Conservation (phyloP, 2,888 invertebrate species). For the Hypena proboscidalis region DNA sequence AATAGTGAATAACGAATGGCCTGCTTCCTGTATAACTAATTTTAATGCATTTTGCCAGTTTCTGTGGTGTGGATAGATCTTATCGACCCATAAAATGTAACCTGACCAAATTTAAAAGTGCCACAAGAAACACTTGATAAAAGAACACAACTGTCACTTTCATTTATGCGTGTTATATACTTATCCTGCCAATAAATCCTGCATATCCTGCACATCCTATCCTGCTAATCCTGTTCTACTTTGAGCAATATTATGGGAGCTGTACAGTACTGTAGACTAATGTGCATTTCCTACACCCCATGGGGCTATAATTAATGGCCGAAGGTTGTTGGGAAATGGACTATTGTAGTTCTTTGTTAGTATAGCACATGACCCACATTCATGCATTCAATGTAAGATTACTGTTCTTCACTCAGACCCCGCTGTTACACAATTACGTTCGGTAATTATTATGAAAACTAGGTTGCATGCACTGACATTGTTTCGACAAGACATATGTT, state of each 20-base stretch:
- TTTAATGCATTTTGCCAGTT: too few relatives aligned
- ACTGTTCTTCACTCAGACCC: conserved; percentile 47
- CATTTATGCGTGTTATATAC: too few relatives aligned
- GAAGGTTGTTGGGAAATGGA: conserved; percentile 67
- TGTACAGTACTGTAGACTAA: conserved; percentile 15
- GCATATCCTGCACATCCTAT: too few relatives aligned
- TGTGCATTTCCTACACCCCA: conserved; percentile 31
- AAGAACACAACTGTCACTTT: too few relatives aligned
- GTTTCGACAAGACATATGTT: conserved; percentile 36
- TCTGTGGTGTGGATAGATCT: too few relatives aligned
- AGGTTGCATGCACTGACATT: conserved; percentile 45
- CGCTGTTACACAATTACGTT: conserved; percentile 61
- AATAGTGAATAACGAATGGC: too few relatives aligned
- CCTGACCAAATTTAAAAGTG: too few relatives aligned
- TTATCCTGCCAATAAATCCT: too few relatives aligned
- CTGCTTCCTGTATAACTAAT: too few relatives aligned
- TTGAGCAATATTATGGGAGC: conserved; percentile 2
- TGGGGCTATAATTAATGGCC: conserved; percentile 44
- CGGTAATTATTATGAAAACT: conserved; percentile 52
- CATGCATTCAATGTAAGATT: conserved; percentile 50
- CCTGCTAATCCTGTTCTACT: conserved; percentile 12
- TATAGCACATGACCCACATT: conserved; percentile 55
- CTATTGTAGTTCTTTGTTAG: conserved; percentile 61
- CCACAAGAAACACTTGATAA: too few relatives aligned
- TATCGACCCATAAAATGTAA: too few relatives aligned